Evolutionary conservation across 2,113 vertebrate species (phyloP), one percentile per base, ranked within the genome.

Genomic region (Lycaon pictus): DNA sequence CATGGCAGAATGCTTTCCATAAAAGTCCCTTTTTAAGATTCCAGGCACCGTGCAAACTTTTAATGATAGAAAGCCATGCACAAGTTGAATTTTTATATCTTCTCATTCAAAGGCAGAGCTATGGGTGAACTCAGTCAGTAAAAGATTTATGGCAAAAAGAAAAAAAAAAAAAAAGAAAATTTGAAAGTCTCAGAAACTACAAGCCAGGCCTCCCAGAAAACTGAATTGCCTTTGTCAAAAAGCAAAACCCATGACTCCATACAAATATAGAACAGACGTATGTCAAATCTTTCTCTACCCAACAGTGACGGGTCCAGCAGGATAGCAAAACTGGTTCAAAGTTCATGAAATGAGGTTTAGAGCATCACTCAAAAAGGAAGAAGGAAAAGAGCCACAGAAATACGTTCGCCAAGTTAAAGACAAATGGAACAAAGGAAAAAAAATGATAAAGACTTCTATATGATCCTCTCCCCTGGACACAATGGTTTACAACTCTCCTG

Each of bases 131-230:
- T 32, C 27, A 60, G 23, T 72, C 55, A 15, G 71, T 16, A 65
- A 23, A 16, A 23, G 63, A 56, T 60, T 71, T 95, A 80, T 69
- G 83, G 56, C n/a, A 81, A 77, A 69, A 48, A 86, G 69, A 69
- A n/a, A 72, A 62, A 77, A 81, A 93, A 55, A 86, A 62, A 77
- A 93, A 93, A 56, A 86, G 51, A 32, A 20, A 77, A 37, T 11
- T 80, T 80, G 35, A 67, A 91, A 91, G 37, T 17, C 43, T 96
- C 90, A 74, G 62, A 79, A 91, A 29, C 48, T 93, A 23, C 76
- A 83, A 72, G 10, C 77, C 25, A 69, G 27, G 55, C 25, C 72
- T 60, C 51, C 23, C 53, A 51, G 55, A 53, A 83, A 83, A 82
- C 43, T n/a, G 1, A 83, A 53, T 53, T 8, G 3, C 20, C 23